Conservation (phyloP, 2,113 vertebrate species). For the Bufo bufo region DNA sequence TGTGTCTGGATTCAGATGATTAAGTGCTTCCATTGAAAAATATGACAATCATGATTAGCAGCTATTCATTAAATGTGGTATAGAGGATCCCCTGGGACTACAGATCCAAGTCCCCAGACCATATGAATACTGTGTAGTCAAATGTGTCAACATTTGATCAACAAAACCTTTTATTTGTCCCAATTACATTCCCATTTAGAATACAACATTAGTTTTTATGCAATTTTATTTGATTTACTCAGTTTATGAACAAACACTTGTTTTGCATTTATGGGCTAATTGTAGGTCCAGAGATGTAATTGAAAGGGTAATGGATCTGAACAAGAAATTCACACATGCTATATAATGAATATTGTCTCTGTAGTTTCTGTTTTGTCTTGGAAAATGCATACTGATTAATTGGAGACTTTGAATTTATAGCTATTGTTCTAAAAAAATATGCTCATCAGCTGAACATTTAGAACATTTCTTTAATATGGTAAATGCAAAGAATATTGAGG, state of each 20-base stretch:
- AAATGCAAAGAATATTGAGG: not conserved
- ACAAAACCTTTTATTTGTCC: slow-evolving; percentile 43
- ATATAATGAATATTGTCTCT: not conserved
- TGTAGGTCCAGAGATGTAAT: slow-evolving; percentile 17
- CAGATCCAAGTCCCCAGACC: slow-evolving; percentile 26
- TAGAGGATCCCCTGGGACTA: slow-evolving; percentile 30
- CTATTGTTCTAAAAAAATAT: slow-evolving; percentile 3
- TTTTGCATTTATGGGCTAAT: slow-evolving; percentile 40
- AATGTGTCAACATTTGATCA: slow-evolving; percentile 53
- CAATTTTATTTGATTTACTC: slow-evolving; percentile 20
- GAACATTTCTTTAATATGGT: not conserved
- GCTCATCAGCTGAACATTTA: slow-evolving; percentile 13
- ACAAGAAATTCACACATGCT: not conserved
- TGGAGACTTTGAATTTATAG: not conserved
- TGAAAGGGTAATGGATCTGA: slow-evolving; percentile 20
- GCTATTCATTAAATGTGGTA: slow-evolving; percentile 55
- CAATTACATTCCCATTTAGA: slow-evolving; percentile 51
- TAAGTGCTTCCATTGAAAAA: slow-evolving; percentile 50
- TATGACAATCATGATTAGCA: slow-evolving; percentile 50
- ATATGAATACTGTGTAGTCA: slow-evolving; percentile 49
- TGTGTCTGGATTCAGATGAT: slow-evolving; percentile 53
- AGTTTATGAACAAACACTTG: slow-evolving; percentile 30
- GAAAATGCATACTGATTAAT: slow-evolving; percentile 20
- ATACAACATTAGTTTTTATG: slow-evolving; percentile 52
- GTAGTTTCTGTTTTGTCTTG: slow-evolving; percentile 1